Evolutionary conservation across 2,113 vertebrate species (phyloP).

Genomic region (Bufo gargarizans): DNA sequence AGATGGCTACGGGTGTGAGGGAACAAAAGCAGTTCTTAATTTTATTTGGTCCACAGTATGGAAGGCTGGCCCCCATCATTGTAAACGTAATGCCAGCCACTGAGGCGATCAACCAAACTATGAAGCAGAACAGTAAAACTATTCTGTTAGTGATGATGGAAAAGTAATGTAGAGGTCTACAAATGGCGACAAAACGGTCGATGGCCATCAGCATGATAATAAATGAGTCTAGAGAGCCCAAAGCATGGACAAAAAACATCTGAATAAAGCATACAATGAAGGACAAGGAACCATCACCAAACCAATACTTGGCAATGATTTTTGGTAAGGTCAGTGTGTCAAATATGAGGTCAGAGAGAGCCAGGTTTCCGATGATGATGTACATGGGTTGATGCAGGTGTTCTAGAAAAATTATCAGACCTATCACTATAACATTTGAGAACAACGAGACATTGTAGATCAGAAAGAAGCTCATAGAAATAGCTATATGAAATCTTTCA

Average conservation of each 20-base stretch:
- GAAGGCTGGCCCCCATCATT: background rate
- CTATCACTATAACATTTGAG: constrained; percentile 52
- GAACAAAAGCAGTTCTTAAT: constrained; percentile 3
- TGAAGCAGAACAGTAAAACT: background rate
- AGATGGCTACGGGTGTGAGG: background rate
- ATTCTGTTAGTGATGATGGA: constrained; percentile 47
- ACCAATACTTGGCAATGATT: constrained; percentile 62
- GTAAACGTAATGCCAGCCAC: background rate
- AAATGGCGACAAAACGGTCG: constrained; percentile 42
- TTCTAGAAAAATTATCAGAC: background rate
- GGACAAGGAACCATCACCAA: constrained; percentile 55
- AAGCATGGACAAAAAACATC: constrained; percentile 62
- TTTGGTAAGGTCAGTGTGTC: constrained; percentile 64
- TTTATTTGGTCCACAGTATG: background rate
- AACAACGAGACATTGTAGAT: background rate
- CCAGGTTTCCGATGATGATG: constrained; percentile 64
- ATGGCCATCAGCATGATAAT: constrained; percentile 62
- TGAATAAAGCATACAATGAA: constrained; percentile 63
- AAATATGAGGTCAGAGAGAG: constrained; percentile 61
- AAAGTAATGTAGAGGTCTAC: constrained; percentile 60
- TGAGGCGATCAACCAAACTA: background rate
- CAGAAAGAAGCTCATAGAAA: background rate
- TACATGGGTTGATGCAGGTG: constrained; percentile 70
- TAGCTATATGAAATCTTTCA: background rate
- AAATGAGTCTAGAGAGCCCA: constrained; percentile 61